Evolutionary conservation across 2,797 vertebrate species (phyloP).

Genomic region (Falco biarmicus): DNA sequence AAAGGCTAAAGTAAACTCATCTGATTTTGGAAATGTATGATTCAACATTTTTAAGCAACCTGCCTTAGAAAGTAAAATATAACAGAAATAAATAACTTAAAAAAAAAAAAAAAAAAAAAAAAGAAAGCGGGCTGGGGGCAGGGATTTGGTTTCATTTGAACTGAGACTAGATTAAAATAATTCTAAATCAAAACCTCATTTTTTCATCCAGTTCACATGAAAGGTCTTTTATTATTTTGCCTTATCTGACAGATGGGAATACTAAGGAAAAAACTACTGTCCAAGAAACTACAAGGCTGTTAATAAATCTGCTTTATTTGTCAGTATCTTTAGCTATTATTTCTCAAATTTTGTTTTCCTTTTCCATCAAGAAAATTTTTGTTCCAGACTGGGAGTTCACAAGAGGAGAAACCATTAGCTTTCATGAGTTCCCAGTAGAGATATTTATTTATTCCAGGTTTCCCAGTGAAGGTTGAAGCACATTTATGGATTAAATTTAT

Average conservation of each 20-base stretch:
- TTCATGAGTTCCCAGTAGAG: not conserved
- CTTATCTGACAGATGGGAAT: not conserved
- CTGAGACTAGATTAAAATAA: not conserved
- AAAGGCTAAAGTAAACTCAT: not conserved
- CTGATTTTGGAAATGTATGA: not conserved
- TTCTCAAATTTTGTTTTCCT: constrained; percentile 37
- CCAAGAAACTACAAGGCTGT: not conserved
- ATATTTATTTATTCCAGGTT: not conserved
- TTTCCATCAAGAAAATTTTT: constrained; percentile 5
- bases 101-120: not conserved
- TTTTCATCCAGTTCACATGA: not conserved
- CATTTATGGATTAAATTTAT: not conserved
- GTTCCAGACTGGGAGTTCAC: not conserved
- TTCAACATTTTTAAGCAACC: not conserved
- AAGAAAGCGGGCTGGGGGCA: not conserved
- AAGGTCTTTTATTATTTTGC: not conserved
- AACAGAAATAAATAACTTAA: not conserved
- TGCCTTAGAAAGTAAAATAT: not conserved
- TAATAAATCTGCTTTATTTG: constrained; percentile 7
- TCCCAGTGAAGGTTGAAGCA: not conserved
- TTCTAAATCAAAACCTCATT: not conserved
- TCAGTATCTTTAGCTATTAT: not conserved
- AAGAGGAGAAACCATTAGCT: not conserved
- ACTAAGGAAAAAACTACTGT: not conserved
- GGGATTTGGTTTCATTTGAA: not conserved